Conservation (phyloP, 64 coral and sea anemone genomes). For the Exaiptasia diaphana region DNA sequence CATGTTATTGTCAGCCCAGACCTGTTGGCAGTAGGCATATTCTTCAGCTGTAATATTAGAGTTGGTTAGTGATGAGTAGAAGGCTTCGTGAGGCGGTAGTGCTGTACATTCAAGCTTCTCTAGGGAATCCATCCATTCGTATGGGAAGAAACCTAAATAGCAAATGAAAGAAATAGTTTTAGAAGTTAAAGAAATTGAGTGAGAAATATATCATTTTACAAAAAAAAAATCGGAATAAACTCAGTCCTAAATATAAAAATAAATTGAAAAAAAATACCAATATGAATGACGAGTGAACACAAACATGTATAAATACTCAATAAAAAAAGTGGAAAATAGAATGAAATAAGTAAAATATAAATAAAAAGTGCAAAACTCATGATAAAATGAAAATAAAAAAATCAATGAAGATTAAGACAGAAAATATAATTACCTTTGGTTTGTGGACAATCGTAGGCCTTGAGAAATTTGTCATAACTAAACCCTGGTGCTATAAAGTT, state of each 20-base stretch:
- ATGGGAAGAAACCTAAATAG: neutral
- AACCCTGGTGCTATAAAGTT: conserved; percentile 25
- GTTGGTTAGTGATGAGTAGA: neutral
- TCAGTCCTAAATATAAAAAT: too few relatives aligned
- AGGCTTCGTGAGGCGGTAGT: neutral
- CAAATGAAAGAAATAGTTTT: too few relatives aligned
- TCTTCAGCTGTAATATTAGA: neutral
- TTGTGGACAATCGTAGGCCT: neutral
- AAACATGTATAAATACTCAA: too few relatives aligned
- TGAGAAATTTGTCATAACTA: neutral
- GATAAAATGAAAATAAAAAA: neutral
- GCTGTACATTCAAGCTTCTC: neutral
- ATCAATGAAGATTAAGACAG: neutral
- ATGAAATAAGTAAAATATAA: too few relatives aligned
- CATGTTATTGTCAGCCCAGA: neutral
- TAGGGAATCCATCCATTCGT: neutral
- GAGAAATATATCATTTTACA: too few relatives aligned
- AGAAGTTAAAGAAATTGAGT: too few relatives aligned
- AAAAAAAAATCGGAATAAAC: too few relatives aligned
- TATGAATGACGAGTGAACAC: too few relatives aligned
- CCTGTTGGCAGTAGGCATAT: neutral
- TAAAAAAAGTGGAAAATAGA: too few relatives aligned
- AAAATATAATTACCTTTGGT: neutral
- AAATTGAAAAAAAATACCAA: too few relatives aligned
- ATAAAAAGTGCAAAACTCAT: too few relatives aligned